Evolutionary conservation across 2,797 vertebrate species (phyloP).

Genomic region (Mus minutoides): DNA sequence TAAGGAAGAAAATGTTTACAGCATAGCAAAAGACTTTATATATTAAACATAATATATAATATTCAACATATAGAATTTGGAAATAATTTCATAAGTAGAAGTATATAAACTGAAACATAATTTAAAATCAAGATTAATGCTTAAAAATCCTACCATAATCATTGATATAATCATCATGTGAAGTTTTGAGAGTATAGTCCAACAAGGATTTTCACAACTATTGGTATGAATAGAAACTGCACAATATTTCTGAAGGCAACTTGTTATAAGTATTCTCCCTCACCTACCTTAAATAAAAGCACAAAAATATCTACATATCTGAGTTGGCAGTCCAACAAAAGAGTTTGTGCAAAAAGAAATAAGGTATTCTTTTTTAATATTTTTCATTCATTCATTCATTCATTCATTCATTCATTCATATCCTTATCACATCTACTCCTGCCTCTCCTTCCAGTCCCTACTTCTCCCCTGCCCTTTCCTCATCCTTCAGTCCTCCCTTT

Average conservation of each 20-base stretch:
- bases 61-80: background rate
- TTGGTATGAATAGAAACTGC: background rate
- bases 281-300: background rate
- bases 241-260: background rate
- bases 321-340: background rate
- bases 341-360: conserved; percentile 38
- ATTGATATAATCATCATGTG: background rate
- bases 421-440: no score
- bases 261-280: background rate
- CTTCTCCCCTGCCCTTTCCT: no score
- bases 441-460: no score
- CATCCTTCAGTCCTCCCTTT: no score
- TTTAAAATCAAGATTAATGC: background rate
- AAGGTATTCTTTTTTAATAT: background rate
- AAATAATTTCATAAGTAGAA: background rate
- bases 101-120: background rate
- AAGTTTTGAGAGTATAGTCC: conserved; percentile 8
- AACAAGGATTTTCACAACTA: background rate
- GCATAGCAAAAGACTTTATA: background rate
- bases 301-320: conserved; percentile 10
- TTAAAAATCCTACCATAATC: background rate
- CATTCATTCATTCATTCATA: no score
- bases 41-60: background rate
- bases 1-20: background rate
- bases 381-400: no score